Evolutionary conservation across 1,140 invertebrate genomes (phyloP), one percentile per base, ranked within the genome.

Genomic region (Odontomachus brunneus): DNA sequence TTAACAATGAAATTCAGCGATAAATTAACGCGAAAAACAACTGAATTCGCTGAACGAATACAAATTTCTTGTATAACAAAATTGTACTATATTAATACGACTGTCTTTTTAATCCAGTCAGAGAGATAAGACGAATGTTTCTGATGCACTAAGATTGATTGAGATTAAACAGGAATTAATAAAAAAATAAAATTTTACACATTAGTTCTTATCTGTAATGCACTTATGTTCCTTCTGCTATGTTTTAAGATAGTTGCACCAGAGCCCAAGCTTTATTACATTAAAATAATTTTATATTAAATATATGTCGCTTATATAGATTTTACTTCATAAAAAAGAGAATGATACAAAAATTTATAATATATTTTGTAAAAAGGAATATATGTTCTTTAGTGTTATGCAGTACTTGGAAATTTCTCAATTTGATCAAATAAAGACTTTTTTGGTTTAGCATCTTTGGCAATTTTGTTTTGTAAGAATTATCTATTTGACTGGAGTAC

Each of bases 381-480:
- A 29, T 38, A 55, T 57, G 14, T 24, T 57, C 4, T 38, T 12
- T 24, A 55, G 38, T 57, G 55, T 1, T 72, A 2, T 29, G 9
- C 4, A 4, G 38, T 9, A 0, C 1, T 55, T 38, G 17, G 11
- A 2, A 3, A 55, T 57, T 55, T 55, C 22, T 38, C 22, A 15
- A 57, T 57, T 44, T 44, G 38, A 5, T 59, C 2, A 22, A 57
- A 11, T 57, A 38, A 57, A 57, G 9, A 72, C 38, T 72, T 38
- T 57, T 72, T 72, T 72, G 15, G 15, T 5, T 22, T 71, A 2
- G 9, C 38, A 44, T 12, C 24, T 59, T 60, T 59, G 33, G 3
- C 19, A 44, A 29, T 60, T 73, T 57, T 19, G 38, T 55, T 17
- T 53, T 57, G 24, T 60, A 60, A 74, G 62, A 62, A 19, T 48